Evolutionary conservation across 2,797 vertebrate genomes (phyloP).

Genomic region (Coilia nasus): DNA sequence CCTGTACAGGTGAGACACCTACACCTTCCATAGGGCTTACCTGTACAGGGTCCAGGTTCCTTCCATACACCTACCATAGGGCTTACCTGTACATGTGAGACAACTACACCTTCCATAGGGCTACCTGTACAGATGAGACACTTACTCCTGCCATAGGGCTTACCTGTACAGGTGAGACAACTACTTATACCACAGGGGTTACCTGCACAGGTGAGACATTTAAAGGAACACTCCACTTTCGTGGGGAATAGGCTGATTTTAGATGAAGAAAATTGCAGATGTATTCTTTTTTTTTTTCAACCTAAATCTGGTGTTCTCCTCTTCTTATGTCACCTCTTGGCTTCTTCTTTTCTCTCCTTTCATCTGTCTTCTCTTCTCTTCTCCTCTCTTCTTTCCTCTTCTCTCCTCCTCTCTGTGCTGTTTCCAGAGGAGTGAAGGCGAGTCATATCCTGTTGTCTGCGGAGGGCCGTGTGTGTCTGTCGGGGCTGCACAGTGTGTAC

Average conservation of each 20-base stretch:
- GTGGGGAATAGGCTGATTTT: too few species aligned
- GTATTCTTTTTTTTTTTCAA: not conserved
- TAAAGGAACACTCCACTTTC: too few species aligned
- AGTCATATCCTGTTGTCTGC: conserved; percentile 96
- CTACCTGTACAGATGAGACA: too few species aligned
- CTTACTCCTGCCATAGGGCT: too few species aligned
- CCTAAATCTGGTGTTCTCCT: not conserved
- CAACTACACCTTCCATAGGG: not conserved
- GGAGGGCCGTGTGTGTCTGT: conserved; percentile 91
- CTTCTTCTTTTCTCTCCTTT: conserved; percentile 53
- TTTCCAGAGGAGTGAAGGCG: conserved; percentile 90
- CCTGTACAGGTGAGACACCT: conserved; percentile 86
- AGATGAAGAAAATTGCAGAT: too few species aligned
- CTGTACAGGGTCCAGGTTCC: too few species aligned
- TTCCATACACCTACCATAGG: conserved; percentile 69
- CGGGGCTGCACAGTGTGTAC: conserved; percentile 90
- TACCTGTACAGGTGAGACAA: too few species aligned
- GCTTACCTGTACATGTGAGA: conserved; percentile 94
- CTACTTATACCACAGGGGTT: not conserved
- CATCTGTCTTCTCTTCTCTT: conserved; percentile 44
- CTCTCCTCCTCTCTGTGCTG: not conserved
- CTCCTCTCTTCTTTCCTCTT: not conserved
- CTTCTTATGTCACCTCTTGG: not conserved
- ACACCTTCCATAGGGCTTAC: not conserved
- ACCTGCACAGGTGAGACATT: too few species aligned